Evolutionary conservation across 1,140 invertebrate genomes (phyloP).

Genomic region (Platorchestia sp.): DNA sequence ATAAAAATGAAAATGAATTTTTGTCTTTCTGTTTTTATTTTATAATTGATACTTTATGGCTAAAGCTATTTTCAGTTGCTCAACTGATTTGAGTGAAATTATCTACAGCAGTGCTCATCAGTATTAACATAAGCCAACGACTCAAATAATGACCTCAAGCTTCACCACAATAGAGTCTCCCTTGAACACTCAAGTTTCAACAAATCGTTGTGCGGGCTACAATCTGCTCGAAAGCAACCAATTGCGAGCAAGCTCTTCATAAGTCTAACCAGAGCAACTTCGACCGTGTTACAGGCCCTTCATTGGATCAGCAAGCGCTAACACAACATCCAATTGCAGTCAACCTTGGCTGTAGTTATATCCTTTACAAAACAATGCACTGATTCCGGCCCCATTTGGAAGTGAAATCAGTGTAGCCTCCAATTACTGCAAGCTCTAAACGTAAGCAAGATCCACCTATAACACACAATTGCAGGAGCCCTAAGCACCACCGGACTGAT

Average conservation of each 20-base stretch:
- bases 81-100: not conserved
- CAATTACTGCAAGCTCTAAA: not conserved
- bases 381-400: not conserved
- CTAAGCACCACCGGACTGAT: not conserved
- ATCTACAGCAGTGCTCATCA: not conserved
- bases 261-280: not conserved
- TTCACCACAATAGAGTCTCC: not conserved
- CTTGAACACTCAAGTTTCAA: not conserved
- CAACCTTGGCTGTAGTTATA: not conserved
- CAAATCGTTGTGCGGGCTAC: not conserved
- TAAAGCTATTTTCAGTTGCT: not conserved
- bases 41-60: too few species aligned
- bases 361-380: not conserved
- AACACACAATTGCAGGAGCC: not conserved
- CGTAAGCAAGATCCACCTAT: not conserved
- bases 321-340: not conserved
- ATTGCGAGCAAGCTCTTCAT: not conserved
- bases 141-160: not conserved
- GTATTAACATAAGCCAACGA: not conserved
- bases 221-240: not conserved
- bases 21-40: not conserved
- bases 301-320: not conserved
- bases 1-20: too few species aligned
- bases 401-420: not conserved
- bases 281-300: not conserved